Conservation (phyloP, 2,797 vertebrate genomes). For the Malurus splendens region DNA sequence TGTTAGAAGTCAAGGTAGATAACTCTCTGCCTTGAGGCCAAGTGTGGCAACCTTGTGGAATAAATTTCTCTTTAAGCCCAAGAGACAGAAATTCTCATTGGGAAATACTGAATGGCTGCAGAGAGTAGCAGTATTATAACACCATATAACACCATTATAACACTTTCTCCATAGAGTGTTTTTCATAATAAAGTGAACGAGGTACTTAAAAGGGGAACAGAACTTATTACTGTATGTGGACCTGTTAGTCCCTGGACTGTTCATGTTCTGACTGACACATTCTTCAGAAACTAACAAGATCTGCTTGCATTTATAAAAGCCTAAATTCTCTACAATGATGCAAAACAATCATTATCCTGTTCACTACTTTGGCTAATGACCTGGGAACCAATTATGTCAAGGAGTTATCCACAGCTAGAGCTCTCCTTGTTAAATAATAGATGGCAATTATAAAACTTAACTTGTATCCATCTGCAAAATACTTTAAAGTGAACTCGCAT, state of each 20-base stretch:
- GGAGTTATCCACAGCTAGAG: background rate
- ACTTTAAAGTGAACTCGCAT: background rate
- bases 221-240: background rate
- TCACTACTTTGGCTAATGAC: constrained; percentile 15
- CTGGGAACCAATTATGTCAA: background rate
- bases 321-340: background rate
- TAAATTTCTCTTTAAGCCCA: background rate
- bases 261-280: background rate
- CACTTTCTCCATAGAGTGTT: background rate
- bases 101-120: background rate
- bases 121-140: background rate
- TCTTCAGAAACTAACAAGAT: constrained; percentile 7
- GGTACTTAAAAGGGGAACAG: background rate
- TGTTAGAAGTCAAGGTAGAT: background rate
- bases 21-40: background rate
- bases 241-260: background rate
- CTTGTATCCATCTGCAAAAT: background rate
- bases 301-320: background rate
- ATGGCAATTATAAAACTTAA: background rate
- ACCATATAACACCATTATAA: background rate
- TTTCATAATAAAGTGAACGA: background rate
- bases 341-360: background rate
- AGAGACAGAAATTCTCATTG: background rate
- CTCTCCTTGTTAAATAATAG: background rate
- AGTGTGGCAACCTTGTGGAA: background rate